These are phyloP conservation scores for Ataeniobius toweri DNA, from an alignment of 2,797 vertebrate genomes.

Conservation along the genomic window DNA sequence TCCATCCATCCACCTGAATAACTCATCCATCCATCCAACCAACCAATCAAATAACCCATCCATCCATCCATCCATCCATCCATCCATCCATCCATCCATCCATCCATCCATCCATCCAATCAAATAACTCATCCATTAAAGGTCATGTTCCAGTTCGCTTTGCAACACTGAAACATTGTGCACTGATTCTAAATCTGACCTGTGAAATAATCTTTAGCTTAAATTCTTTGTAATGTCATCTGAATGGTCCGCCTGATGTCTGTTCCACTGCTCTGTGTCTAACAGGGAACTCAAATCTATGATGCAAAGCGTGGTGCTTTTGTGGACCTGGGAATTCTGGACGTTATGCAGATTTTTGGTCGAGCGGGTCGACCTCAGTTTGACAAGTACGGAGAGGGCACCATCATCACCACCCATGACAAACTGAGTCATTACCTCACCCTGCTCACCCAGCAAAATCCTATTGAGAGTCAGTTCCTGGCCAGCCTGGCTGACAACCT, in stretches of 20 bases:
- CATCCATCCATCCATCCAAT: no score
- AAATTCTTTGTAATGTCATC: neutral
- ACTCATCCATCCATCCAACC: no score
- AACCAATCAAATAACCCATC: no score
- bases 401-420: constrained; percentile 96
- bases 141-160: no score
- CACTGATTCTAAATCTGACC: no score
- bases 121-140: no score
- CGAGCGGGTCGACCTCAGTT: constrained; percentile 96
- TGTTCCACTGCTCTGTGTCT: constrained; percentile 24
- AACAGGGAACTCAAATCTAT: constrained; percentile 97
- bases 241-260: no score
- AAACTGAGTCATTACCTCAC: constrained; percentile 98
- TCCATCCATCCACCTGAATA: no score
- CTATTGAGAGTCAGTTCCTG: constrained; percentile 97
- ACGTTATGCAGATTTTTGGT: constrained; percentile 99
- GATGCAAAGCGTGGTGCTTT: constrained; percentile 94
- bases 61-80: no score
- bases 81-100: no score
- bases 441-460: constrained; percentile 97
- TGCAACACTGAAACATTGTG: no score
- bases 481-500: constrained; percentile 95
- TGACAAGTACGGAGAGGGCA: constrained; percentile 93
- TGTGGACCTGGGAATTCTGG: constrained; percentile 98
- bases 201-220: neutral